Conservation (phyloP, 2,888 invertebrate genomes). For the Volucella inflata region DNA sequence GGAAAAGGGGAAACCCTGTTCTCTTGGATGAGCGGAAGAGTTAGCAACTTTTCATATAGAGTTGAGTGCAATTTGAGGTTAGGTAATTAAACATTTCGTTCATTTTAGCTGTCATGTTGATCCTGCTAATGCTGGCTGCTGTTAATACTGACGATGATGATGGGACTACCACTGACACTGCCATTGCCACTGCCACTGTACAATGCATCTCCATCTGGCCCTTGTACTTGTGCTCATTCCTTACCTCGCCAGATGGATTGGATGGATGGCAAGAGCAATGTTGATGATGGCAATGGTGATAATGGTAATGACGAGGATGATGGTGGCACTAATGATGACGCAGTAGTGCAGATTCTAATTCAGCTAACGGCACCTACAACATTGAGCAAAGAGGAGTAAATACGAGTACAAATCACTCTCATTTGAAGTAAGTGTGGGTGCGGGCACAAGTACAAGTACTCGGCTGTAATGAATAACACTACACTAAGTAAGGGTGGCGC, state of each 20-base stretch:
- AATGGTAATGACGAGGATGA: conserved; percentile 41
- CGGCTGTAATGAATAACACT: conserved; percentile 59
- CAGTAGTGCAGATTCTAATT: conserved; percentile 68
- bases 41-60: conserved; percentile 77
- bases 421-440: too few species aligned
- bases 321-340: conserved; percentile 72
- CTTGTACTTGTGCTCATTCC: too few species aligned
- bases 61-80: conserved; percentile 78
- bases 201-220: not conserved
- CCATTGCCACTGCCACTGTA: conserved; percentile 52
- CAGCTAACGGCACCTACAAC: conserved; percentile 60
- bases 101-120: conserved; percentile 73
- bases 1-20: conserved; percentile 27
- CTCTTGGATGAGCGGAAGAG: conserved; percentile 71
- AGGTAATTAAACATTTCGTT: conserved; percentile 78
- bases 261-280: conserved; percentile 20
- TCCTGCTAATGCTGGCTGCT: conserved; percentile 66
- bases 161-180: conserved; percentile 28
- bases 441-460: not conserved
- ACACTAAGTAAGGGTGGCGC: conserved; percentile 24
- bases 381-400: conserved; percentile 42
- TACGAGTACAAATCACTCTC: conserved; percentile 58
- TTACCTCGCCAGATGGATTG: conserved; percentile 14
- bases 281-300: conserved; percentile 19
- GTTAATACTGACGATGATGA: conserved; percentile 45